Percentiles rank a stretch among this genome's conserved stretches.
phyloP scores from a whole-genome alignment of 2,888 invertebrate genomes.

The Metopia argyrocephala region DNA sequence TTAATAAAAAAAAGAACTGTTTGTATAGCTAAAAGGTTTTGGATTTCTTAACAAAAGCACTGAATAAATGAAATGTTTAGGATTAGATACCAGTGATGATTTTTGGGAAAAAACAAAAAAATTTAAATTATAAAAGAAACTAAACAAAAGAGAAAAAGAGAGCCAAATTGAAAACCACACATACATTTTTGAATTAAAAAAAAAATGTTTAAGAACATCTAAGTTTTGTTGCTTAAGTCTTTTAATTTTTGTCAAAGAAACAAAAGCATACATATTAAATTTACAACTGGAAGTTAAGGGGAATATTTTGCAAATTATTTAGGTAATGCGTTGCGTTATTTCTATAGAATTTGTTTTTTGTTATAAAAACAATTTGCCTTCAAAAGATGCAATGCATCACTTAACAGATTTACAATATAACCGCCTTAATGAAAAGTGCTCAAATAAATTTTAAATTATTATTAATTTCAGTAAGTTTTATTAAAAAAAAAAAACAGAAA shows the following conservation, averaged over 20 bases:
- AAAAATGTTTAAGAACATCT: conserved; percentile 19
- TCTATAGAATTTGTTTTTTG: no score
- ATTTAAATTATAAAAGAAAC: conserved; percentile 20
- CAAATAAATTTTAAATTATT: no score
- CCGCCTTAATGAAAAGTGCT: no score
- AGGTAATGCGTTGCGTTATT: no score
- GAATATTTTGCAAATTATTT: no score
- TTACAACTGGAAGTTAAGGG: no score
- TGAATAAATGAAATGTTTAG: conserved; percentile 60
- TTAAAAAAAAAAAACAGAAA: no score
- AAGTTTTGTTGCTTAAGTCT: neutral
- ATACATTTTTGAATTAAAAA: conserved; percentile 7
- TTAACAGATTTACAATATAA: no score
- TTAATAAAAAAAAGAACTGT: conserved; percentile 42
- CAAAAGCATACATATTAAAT: no score
- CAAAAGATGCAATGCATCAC: no score
- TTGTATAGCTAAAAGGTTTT: conserved; percentile 60
- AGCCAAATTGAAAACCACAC: neutral
- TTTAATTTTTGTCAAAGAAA: neutral
- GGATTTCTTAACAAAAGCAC: conserved; percentile 60
- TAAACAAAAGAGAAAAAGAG: neutral
- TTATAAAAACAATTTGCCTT: no score
- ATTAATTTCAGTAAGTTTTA: no score
- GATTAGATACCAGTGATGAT: conserved; percentile 64
- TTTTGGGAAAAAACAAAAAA: conserved; percentile 48